Evolutionary conservation across 2,888 invertebrate genomes (phyloP), one percentile per base, ranked within the genome.

Genomic region (Troides oblongomaculatus): DNA sequence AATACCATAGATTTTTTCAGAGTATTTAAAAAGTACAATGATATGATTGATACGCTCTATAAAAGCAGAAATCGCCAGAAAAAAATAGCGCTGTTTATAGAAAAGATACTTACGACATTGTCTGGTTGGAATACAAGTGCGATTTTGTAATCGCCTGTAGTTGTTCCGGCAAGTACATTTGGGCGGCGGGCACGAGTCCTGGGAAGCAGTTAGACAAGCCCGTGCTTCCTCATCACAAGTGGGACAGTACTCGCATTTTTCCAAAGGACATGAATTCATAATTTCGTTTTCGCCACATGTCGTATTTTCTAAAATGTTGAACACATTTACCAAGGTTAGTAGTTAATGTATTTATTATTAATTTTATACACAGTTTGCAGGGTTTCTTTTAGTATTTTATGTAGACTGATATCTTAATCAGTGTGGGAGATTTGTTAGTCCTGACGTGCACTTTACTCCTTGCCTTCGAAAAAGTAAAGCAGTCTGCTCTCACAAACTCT

Each of bases 71-170:
- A 30, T 30, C 30, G 30, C 30, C 3, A 30, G 30, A 30, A 30
- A 3, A 30, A 30, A 30, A 30, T 30, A 30, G 30, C 30, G 30
- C 30, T 30, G 0, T 17, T 8, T 53, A 3, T 53, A 53, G 53
- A 18, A 14, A 23, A 6, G 59, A 18, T 59, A 67, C 68, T 68
- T 58, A 68, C 71, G 71, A 62, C 71, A 71, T 30, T 71, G 65
- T 50, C 65, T 71, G 6, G 71, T 68, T 7, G 71, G 62, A 39
- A 71, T 50, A n/a, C 71, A 71, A 5, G 68, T 71, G 36, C 68
- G 65, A 21, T 71, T 71, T 18, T 58, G 39, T n/a, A 65, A 36
- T 21, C 68, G 61, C 21, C 62, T 64, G 50, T 68, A 65, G 59
- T 71, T 68, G 43, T 53, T 53, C 6, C 65, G 60, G 17, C 71